Evolutionary conservation across 1,140 invertebrate species (phyloP).

Genomic region (Bombus difficillimus): DNA sequence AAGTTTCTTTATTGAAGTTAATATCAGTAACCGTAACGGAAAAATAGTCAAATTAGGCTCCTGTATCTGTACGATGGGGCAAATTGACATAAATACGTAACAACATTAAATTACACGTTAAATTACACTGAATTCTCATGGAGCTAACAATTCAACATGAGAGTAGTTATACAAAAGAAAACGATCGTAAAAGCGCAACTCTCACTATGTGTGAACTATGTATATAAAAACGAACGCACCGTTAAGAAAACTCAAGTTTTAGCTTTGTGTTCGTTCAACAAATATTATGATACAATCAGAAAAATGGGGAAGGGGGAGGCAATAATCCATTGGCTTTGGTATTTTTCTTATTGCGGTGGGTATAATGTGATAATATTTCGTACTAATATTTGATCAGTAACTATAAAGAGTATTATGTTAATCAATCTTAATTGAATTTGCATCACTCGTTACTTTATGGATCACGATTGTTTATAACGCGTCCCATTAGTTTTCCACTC

Average conservation of each 20-base stretch:
- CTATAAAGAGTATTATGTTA: slow-evolving; percentile 69
- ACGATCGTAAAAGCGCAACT: slow-evolving; percentile 63
- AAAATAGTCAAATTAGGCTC: slow-evolving; percentile 62
- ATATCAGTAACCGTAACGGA: slow-evolving; percentile 73
- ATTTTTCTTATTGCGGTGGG: slow-evolving; percentile 77
- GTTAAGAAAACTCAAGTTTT: slow-evolving; percentile 49
- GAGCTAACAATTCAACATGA: slow-evolving; percentile 61
- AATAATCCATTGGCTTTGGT: slow-evolving; percentile 76
- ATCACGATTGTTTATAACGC: neutral
- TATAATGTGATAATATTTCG: slow-evolving; percentile 66
- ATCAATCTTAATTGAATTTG: slow-evolving; percentile 58
- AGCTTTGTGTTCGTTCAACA: slow-evolving; percentile 3
- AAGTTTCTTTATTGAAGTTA: slow-evolving; percentile 74
- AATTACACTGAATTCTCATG: slow-evolving; percentile 69
- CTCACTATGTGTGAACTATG: slow-evolving; percentile 8
- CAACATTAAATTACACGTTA: slow-evolving; percentile 69
- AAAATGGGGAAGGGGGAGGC: slow-evolving; percentile 38
- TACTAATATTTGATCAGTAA: slow-evolving; percentile 58
- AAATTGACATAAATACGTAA: slow-evolving; percentile 55
- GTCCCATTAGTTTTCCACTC: neutral
- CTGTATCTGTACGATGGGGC: slow-evolving; percentile 41
- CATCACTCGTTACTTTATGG: slow-evolving; percentile 8
- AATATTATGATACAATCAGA: slow-evolving; percentile 65
- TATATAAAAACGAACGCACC: slow-evolving; percentile 39
- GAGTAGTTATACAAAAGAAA: slow-evolving; percentile 52